Evolutionary conservation across 1,140 invertebrate species (phyloP), one percentile per base, ranked within the genome.

Genomic region (Drosophila ercepeae): DNA sequence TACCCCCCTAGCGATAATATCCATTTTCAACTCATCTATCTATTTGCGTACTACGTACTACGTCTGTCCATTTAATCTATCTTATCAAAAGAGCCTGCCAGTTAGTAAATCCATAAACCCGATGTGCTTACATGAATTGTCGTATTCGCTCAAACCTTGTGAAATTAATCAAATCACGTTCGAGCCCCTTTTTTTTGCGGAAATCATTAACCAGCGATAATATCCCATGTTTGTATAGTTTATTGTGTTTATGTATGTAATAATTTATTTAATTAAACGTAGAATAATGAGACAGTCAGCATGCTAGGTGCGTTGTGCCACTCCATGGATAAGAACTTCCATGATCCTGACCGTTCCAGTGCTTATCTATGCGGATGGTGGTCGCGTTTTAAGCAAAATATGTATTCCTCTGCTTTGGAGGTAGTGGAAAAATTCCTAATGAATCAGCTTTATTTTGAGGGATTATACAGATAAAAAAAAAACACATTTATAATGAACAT

Each of bases 311-410:
- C 29, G 9, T 32, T 32, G 9, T 32, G 2, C 29, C 9, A 2
- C 9, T 32, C 9, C 11, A 32, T 9, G 29, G 9, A 32, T 32
- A n/a, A 32, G 11, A 32, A 1, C 29, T 32, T 92, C 94, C 3
- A 94, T 95, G 81, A 86, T 94, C 16, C 91, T 96, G 5, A 94
- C 95, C 8, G 94, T 95, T 6, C 70, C 95, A 0, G 93, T 94
- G 0, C 94, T 97, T 69, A 93, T 94, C n/a, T 92, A 92, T 21
- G 92, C 96, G 7, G 7, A 96, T 96, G 81, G 92, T 97, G 14
- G 97, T 97, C 0, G 95, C 97, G 0, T 97, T 97, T 90, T 97
- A 95, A 75, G 93, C 94, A 19, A 93, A 97, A 5, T 93, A 95
- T 91, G 94, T 96, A 8, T 96, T 95, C 11, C 96, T 95, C 50